Evolutionary conservation across 2,797 vertebrate genomes (phyloP), one percentile per base, ranked within the genome.

Genomic region (Coluber constrictor): DNA sequence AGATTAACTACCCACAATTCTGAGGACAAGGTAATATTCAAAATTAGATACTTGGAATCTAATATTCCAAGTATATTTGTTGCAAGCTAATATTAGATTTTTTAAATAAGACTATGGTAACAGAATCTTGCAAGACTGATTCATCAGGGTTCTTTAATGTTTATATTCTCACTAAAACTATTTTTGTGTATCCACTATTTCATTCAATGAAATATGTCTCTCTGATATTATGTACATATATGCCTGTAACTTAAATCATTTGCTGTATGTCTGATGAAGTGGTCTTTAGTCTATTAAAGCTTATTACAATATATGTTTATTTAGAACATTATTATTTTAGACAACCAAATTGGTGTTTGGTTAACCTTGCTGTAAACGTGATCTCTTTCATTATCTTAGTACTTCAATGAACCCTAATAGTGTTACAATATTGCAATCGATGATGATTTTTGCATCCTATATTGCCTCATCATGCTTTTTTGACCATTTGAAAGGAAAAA

Each of bases 41-140:
- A 97, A 97, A 97, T 96, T 96, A 97, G 96, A 95, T 97, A 96
- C 97, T 98, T 97, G 97, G 97, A 96, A 96, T n/a, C n/a, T n/a
- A n/a, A n/a, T n/a, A n/a, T n/a, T n/a, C n/a, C n/a, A n/a, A n/a
- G n/a, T n/a, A n/a, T 96, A 97, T 98, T 98, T 98, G 96, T 97
- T 95, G 18, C 32, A 23, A 23, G 74, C 37, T 43, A 43, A 43
- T 10, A 74, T 32, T 74, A 74, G 6, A 2, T 43, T 79, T 37
- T 43, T 43, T 79, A 2, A 25, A 43, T 79, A 79, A 43, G 37
- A 20, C 43, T 79, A 79, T 43, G 18, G 18, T 43, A 79, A 79
- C 37, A 79, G 74, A 79, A 79, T 43, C 37, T 43, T 79, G 37
- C 37, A 23, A 79, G 18, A 43, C 74, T 43, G 74, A 79, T 79